Conservation (phyloP, 2,113 vertebrate species). For the Lepidiolamprologus cunningtoni region DNA sequence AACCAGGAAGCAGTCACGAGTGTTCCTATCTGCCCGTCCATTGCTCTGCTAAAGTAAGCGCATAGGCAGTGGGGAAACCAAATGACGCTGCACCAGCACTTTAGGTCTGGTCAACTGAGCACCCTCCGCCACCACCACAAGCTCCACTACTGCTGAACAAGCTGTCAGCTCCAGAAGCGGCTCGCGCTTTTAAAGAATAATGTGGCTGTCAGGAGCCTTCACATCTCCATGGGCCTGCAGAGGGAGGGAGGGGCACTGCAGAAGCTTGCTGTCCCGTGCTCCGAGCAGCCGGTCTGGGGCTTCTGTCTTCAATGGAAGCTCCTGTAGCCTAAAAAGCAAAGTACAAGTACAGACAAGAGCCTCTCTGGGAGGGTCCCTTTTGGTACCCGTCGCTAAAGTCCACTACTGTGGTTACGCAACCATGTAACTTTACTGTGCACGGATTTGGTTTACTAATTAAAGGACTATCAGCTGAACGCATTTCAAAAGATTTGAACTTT, state of each 20-base stretch:
- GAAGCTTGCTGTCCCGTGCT: conserved; percentile 2
- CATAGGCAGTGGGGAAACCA: conserved; percentile 22
- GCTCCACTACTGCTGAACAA: conserved; percentile 61
- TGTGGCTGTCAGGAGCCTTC: conserved; percentile 63
- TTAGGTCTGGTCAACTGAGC: conserved; percentile 24
- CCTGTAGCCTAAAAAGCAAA: conserved; percentile 8
- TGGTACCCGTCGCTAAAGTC: background rate
- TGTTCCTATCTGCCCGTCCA: background rate
- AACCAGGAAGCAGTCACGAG: conserved; percentile 22
- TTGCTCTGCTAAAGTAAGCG: background rate
- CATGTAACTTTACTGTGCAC: background rate
- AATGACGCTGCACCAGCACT: conserved; percentile 61
- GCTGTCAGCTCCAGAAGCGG: conserved; percentile 61
- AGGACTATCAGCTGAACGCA: background rate
- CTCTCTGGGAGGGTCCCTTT: background rate
- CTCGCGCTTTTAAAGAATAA: conserved; percentile 68
- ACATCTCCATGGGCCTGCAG: conserved; percentile 42
- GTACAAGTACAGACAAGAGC: background rate
- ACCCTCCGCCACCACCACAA: conserved; percentile 16
- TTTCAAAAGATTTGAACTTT: background rate
- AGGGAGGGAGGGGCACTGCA: conserved; percentile 35
- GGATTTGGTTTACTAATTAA: conserved; percentile 6
- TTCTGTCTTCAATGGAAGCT: conserved; percentile 10
- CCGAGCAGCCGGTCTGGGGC: conserved; percentile 1
- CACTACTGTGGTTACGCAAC: conserved; percentile 23